These are phyloP conservation scores for Mormyrus lacerda DNA, from an alignment of 2,113 vertebrate genomes.

Conservation along the genomic window DNA sequence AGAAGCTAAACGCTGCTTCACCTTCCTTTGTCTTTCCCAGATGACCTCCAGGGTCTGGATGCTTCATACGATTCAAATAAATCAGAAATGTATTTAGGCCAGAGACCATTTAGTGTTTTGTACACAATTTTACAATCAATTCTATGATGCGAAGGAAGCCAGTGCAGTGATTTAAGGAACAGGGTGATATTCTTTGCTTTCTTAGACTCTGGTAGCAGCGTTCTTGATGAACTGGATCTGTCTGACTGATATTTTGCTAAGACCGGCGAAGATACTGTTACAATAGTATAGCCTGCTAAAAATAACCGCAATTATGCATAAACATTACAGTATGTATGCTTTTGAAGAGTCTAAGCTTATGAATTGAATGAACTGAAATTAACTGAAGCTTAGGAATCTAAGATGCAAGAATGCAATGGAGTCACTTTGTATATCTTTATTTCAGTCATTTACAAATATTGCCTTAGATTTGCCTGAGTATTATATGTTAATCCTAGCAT, in stretches of 20 bases:
- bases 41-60: neutral
- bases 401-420: neutral
- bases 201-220: no score
- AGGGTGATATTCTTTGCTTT: no score
- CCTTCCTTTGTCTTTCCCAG: neutral
- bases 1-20: neutral
- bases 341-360: neutral
- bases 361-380: neutral
- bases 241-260: neutral
- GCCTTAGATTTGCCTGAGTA: neutral
- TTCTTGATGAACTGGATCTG: neutral
- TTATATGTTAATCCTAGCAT: neutral
- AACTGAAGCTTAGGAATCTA: neutral
- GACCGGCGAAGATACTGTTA: neutral
- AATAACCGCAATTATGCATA: neutral
- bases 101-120: neutral
- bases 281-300: neutral
- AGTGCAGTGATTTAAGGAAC: neutral
- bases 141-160: neutral
- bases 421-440: neutral
- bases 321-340: neutral
- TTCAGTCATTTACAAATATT: neutral
- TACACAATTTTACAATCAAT: neutral
- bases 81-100: neutral
- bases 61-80: neutral